A percentile compares a stretch with the other conserved stretches of the same genome.
phyloP scores from a whole-genome alignment of 2,888 invertebrate genomes.

The Aethes cnicana region DNA sequence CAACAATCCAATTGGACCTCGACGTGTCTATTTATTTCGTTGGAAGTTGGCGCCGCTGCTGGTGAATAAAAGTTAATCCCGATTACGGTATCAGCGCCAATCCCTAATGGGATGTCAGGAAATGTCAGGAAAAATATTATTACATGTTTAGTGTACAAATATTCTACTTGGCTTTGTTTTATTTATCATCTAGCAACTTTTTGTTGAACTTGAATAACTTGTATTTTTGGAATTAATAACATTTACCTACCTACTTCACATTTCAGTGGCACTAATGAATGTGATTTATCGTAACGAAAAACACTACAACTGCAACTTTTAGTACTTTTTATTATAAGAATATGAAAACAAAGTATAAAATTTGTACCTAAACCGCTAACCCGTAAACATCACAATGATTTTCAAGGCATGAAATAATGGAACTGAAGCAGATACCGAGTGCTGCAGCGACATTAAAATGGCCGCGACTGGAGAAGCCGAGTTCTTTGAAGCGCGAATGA shows the following conservation, averaged over 20 bases:
- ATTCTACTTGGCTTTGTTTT: no score
- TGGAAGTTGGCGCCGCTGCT: conserved; percentile 1
- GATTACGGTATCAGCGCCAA: conserved; percentile 12
- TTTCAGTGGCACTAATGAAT: no score
- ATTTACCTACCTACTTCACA: no score
- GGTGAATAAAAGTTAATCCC: conserved; percentile 19
- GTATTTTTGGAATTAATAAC: no score
- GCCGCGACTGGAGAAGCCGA: conserved; percentile 4
- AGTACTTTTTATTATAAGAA: no score
- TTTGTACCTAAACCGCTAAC: no score
- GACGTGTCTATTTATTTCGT: conserved; percentile 33
- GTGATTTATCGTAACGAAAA: no score
- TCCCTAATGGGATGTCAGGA: not conserved
- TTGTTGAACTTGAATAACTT: no score
- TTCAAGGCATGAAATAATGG: not conserved
- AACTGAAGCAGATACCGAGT: conserved; percentile 8
- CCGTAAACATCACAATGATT: no score
- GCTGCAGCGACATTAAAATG: conserved; percentile 14
- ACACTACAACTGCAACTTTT: no score
- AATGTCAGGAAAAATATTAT: conserved; percentile 8
- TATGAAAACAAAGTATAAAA: no score
- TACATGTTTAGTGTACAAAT: not conserved
- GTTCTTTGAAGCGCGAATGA: conserved; percentile 27
- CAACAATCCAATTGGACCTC: conserved; percentile 13
- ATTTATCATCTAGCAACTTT: no score